These are phyloP conservation scores for Allobates femoralis DNA, from an alignment of 2,797 vertebrate genomes.

Conservation along the genomic window DNA sequence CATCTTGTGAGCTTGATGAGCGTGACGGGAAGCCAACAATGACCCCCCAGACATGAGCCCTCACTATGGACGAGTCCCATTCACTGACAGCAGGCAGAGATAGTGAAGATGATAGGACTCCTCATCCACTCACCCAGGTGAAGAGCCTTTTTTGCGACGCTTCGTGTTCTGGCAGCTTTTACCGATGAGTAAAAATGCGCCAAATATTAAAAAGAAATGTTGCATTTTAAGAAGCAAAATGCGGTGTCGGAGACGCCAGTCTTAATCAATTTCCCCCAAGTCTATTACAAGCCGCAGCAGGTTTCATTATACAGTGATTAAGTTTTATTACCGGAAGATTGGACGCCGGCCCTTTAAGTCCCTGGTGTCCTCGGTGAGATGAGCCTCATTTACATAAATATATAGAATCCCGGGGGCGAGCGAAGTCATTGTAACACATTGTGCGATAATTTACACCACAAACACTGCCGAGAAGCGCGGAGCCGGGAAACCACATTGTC, in stretches of 20 bases:
- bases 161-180: too few species aligned
- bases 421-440: neutral
- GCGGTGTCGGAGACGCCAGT: too few species aligned
- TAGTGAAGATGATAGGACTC: too few species aligned
- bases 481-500: neutral
- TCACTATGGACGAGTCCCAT: too few species aligned
- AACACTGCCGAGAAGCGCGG: neutral
- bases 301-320: neutral
- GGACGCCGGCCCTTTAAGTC: neutral
- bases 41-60: neutral
- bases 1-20: neutral
- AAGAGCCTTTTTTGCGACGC: too few species aligned
- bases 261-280: too few species aligned
- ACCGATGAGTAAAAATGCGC: too few species aligned
- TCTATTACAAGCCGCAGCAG: neutral
- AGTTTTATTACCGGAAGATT: neutral
- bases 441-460: neutral
- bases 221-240: too few species aligned
- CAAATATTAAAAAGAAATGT: too few species aligned
- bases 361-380: neutral
- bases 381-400: neutral
- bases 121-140: too few species aligned
- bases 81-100: too few species aligned
- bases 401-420: neutral
- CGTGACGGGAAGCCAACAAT: neutral